Percentiles rank a stretch among this genome's conserved stretches.
These are phyloP conservation scores for Eupleurogrammus muticus DNA, from an alignment of 2,797 vertebrate species.

Conservation along the genomic window DNA sequence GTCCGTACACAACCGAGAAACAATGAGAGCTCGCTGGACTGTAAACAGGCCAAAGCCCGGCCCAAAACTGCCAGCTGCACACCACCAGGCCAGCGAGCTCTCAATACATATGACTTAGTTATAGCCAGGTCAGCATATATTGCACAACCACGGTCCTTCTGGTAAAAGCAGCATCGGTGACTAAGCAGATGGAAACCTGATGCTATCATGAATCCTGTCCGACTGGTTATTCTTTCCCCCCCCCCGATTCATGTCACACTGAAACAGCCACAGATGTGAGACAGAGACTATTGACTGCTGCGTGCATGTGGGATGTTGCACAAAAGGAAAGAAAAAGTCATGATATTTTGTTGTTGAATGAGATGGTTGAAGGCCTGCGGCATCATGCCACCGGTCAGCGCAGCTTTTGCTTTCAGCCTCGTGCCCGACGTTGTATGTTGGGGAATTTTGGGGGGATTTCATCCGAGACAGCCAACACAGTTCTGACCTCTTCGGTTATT, in stretches of 20 bases:
- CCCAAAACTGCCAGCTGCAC: conserved; percentile 48
- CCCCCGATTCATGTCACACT: background rate
- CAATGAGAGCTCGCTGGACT: conserved; percentile 60
- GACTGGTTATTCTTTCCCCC: conserved; percentile 53
- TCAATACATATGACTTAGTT: conserved; percentile 20
- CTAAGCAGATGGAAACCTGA: background rate
- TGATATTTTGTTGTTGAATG: conserved; percentile 10
- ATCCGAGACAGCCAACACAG: background rate
- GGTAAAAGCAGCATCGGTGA: conserved; percentile 5
- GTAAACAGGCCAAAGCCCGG: conserved; percentile 48
- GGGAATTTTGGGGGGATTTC: background rate
- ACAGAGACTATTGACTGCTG: background rate
- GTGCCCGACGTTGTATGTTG: background rate
- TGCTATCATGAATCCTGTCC: conserved; percentile 20
- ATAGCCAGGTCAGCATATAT: conserved; percentile 6
- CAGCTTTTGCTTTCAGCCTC: conserved; percentile 1
- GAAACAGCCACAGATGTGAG: conserved; percentile 21
- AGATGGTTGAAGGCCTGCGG: background rate
- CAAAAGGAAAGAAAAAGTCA: conserved; percentile 20
- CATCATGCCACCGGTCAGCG: background rate
- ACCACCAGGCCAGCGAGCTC: conserved; percentile 11
- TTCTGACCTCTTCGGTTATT: background rate
- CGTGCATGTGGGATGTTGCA: background rate
- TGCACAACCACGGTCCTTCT: conserved; percentile 2
- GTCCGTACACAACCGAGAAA: conserved; percentile 42